Evolutionary conservation across 2,888 invertebrate species (phyloP).

Genomic region (Microchrysa polita): DNA sequence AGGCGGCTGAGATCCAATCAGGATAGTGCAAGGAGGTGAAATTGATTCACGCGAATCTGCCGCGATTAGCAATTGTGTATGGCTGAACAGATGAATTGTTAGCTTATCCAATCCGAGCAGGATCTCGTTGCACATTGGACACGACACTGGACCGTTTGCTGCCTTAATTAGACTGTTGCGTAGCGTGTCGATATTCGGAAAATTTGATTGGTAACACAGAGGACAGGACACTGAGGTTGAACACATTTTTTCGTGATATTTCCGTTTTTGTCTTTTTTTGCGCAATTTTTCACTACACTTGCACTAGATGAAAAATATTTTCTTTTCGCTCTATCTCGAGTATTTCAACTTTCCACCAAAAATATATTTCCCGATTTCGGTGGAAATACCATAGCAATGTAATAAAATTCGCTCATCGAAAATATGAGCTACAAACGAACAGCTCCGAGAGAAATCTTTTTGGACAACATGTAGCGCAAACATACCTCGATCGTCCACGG

Average conservation of each 20-base stretch:
- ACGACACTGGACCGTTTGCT: constrained; percentile 77
- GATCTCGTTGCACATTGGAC: constrained; percentile 81
- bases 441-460: constrained; percentile 19
- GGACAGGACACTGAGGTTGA: constrained; percentile 76
- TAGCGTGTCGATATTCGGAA: constrained; percentile 75
- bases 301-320: not conserved
- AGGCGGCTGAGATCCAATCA: not conserved
- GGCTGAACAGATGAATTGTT: constrained; percentile 84
- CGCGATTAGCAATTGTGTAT: constrained; percentile 65
- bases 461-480: no score
- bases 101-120: constrained; percentile 82
- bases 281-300: not conserved
- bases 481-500: not conserved
- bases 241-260: constrained; percentile 62
- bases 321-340: not conserved
- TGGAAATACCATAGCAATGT: not conserved
- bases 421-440: not conserved
- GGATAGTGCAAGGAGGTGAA: not conserved
- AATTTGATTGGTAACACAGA: constrained; percentile 78
- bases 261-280: not conserved
- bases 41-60: not conserved
- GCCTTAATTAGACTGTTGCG: constrained; percentile 77
- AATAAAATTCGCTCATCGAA: constrained; percentile 5
- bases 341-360: not conserved
- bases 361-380: constrained; percentile 2